Evolutionary conservation across 1,140 invertebrate genomes (phyloP), one percentile per base, ranked within the genome.

Genomic region (Sipha flava): DNA sequence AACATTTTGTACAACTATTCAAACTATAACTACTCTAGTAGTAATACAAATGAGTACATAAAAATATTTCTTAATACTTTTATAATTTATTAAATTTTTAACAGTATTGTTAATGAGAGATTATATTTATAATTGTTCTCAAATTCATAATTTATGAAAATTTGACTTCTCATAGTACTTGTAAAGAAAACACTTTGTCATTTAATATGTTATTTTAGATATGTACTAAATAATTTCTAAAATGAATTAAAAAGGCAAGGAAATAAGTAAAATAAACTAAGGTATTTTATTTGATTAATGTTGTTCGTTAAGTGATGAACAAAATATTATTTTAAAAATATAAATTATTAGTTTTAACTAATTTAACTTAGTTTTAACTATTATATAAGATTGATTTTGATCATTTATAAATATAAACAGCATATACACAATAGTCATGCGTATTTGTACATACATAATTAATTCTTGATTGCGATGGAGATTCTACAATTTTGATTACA

Each of bases 281-380:
- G 23, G 37, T 75, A 75, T 34, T 75, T 75, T 54, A 75, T 75
- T 75, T 75, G 47, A 75, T 75, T 75, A 9, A 52, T 5, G 54
- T 75, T 75, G 70, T 75, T 54, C 70, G 29, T 34, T 75, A 75
- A 47, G 70, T 54, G 31, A 52, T 75, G 70, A 52, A 52, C 49
- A 34, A 52, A 49, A 23, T 4, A 34, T 75, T 12, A 37, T 52
- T 75, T 34, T 16, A 75, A 52, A 23, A 52, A 6, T 54, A 54
- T 31, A 52, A 52, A 70, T 29, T 70, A 70, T 29, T 23, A 70
- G 16, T 47, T 45, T 26, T 47, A 1, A n/a, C n/a, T n/a, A n/a
- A n/a, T n/a, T n/a, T n/a, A n/a, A n/a, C n/a, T n/a, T n/a, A n/a
- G n/a, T n/a, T n/a, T n/a, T n/a, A n/a, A n/a, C 21, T 12, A 37